A percentile compares a stretch with the other conserved stretches of the same genome.
Conservation (phyloP, 1,140 invertebrate genomes). For the Diabrotica undecimpunctata region DNA sequence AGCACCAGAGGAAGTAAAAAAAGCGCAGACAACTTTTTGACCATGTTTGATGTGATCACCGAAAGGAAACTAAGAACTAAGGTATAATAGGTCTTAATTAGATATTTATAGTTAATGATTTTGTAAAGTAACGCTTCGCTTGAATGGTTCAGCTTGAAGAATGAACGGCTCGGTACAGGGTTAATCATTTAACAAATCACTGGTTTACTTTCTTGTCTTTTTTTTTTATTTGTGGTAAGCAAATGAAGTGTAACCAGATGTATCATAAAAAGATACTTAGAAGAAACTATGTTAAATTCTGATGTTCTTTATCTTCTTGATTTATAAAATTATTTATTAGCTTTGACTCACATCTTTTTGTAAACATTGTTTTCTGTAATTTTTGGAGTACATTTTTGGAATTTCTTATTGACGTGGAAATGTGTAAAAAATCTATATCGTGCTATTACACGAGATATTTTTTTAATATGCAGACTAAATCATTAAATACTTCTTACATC, state of each 20-base stretch:
- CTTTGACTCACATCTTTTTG: no score
- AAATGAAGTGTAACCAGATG: constrained; percentile 1
- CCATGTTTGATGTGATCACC: not conserved
- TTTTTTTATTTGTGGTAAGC: not conserved
- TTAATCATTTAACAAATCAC: constrained; percentile 8
- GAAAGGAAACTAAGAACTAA: not conserved
- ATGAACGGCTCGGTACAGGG: constrained; percentile 10
- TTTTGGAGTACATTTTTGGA: no score
- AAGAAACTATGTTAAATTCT: no score
- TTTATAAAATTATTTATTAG: no score
- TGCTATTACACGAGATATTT: no score
- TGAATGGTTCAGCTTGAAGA: constrained; percentile 14
- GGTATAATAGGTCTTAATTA: constrained; percentile 12
- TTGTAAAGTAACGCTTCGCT: constrained; percentile 29
- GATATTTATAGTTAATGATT: constrained; percentile 26
- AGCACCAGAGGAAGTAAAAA: constrained; percentile 9
- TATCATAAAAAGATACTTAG: no score
- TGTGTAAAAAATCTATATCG: no score
- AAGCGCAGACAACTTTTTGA: not conserved
- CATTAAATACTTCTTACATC: no score
- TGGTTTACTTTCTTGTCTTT: constrained; percentile 9
- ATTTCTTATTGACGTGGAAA: no score
- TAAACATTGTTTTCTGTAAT: no score
- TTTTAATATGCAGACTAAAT: no score
- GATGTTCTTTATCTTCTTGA: no score